Base-by-base conservation (phyloP, 2,797 vertebrate species). In the Parauchenoglanis punctatus region DNA sequence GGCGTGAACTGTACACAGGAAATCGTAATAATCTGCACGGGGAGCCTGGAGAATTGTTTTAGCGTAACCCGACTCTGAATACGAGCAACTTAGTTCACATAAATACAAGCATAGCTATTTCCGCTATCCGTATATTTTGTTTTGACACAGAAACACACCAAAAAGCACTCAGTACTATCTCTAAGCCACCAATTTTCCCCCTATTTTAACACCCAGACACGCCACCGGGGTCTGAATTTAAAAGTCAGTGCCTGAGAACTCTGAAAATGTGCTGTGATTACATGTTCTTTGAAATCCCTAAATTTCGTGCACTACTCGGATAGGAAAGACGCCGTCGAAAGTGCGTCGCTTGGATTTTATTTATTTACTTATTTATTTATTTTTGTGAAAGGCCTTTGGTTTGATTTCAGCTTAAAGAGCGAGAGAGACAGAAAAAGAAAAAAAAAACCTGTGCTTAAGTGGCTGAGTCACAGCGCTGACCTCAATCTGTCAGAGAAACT, bases 401-500 rank as follows among this genome's bases (percentile, higher is more conserved):
- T 28, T 17, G 28, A 5, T 61, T 67, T 67, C 10, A 6, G n/a
- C n/a, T 65, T 63, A 35, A 44, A 59, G 4, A 56, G 31, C 7
- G 46, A 72, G 11, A 18, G 3, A 6, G 25, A 8, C 20, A 20
- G 6, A 10, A 11, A 13, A 6, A 25, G 4, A 1, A 7, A 7
- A 8, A 2, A n/a, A n/a, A 3, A 3, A 1, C 31, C 75, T 75
- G 58, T 63, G 75, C 28, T 65, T 49, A 76, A 65, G 59, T 63
- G 84, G 44, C 18, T 63, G 31, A 78, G 44, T 65, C 59, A 13
- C 23, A 40, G 12, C 1, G 20, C 75, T 86, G 85, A 86, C 75
- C 75, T 68, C 23, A 67, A 78, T 80, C 58, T 54, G 75, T 86
- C 85, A 67, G 46, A 31, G 40, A 78, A 80, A 15, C 73, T 40